Conservation (phyloP, 2,113 vertebrate species). For the Syngnathus scovelli region DNA sequence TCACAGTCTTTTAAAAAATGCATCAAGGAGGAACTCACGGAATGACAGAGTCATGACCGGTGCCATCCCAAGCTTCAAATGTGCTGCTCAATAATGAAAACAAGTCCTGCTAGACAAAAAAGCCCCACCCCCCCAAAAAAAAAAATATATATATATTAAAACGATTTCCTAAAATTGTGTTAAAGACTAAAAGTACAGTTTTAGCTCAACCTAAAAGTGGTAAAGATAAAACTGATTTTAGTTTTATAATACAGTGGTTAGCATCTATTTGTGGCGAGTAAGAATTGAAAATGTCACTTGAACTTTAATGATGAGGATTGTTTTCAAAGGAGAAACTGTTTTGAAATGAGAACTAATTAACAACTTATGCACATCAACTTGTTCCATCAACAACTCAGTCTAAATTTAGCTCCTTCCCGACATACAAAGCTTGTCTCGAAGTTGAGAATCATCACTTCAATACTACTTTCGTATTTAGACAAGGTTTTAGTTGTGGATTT, state of each 20-base stretch:
- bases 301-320: not conserved
- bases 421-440: not conserved
- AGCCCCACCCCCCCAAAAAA: slow-evolving; percentile 1
- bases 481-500: too few species aligned
- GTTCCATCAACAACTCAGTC: not conserved
- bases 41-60: slow-evolving; percentile 58
- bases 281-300: not conserved
- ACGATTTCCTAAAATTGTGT: slow-evolving; percentile 6
- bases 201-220: not conserved
- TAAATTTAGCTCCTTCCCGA: not conserved
- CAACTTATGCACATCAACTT: not conserved
- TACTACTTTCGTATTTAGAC: too few species aligned
- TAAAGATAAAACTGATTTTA: not conserved
- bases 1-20: slow-evolving; percentile 69
- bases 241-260: not conserved
- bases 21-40: slow-evolving; percentile 64
- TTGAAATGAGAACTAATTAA: not conserved
- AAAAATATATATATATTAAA: not conserved
- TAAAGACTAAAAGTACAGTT: not conserved
- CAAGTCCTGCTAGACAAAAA: slow-evolving; percentile 24
- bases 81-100: slow-evolving; percentile 39
- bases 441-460: too few species aligned
- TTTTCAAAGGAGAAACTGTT: not conserved
- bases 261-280: not conserved
- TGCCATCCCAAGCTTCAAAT: slow-evolving; percentile 51